Evolutionary conservation across 1,140 invertebrate genomes (phyloP).

Genomic region (Oedothorax gibbosus): DNA sequence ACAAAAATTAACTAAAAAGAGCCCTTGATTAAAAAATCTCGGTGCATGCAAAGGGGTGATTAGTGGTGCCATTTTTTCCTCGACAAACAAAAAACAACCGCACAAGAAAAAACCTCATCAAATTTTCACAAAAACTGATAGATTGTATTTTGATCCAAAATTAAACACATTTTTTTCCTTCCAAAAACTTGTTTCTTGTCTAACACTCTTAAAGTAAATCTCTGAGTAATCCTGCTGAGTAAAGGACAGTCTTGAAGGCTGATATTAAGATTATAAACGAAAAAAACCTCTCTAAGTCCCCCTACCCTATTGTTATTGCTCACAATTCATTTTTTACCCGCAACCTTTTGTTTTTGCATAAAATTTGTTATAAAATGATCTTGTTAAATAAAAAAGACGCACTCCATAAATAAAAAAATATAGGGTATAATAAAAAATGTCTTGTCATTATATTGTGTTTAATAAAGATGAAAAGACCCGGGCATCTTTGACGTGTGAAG

Average conservation of each 20-base stretch:
- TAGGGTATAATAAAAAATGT: slow-evolving; percentile 12
- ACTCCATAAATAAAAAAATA: slow-evolving; percentile 11
- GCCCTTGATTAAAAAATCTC: slow-evolving; percentile 44
- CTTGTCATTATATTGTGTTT: slow-evolving; percentile 61
- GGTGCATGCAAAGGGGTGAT: slow-evolving; percentile 40
- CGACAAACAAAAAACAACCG: background rate
- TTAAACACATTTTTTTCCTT: slow-evolving; percentile 27
- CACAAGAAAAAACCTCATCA: slow-evolving; percentile 29
- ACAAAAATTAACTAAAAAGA: slow-evolving; percentile 13
- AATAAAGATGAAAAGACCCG: slow-evolving; percentile 59
- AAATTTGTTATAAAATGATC: slow-evolving; percentile 61
- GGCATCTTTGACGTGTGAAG: slow-evolving; percentile 46
- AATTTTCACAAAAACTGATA: slow-evolving; percentile 50
- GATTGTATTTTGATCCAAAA: slow-evolving; percentile 55
- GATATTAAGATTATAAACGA: slow-evolving; percentile 58
- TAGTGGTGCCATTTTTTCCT: slow-evolving; percentile 26
- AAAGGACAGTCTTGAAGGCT: slow-evolving; percentile 37
- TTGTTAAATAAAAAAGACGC: slow-evolving; percentile 58
- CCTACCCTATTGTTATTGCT: slow-evolving; percentile 53
- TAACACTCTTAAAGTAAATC: slow-evolving; percentile 59
- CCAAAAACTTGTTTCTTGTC: slow-evolving; percentile 45
- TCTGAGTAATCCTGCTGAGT: slow-evolving; percentile 40
- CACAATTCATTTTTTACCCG: slow-evolving; percentile 10
- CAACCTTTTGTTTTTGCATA: background rate
- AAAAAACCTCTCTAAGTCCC: slow-evolving; percentile 20